Conservation (phyloP, 1,140 invertebrate species). For the Streblospio benedicti region DNA sequence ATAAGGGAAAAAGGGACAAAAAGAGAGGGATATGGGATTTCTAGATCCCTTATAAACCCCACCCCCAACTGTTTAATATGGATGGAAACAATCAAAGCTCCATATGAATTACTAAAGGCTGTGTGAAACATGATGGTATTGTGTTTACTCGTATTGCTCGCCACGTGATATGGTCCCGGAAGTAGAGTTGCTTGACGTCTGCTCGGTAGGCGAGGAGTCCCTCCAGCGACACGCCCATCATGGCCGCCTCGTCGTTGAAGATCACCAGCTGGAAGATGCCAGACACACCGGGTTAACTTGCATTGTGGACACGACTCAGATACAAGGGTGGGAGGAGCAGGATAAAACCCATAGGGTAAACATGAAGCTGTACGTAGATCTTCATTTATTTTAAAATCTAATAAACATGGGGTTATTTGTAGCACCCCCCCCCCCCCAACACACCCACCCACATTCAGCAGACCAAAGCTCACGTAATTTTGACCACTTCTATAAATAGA, state of each 20-base stretch:
- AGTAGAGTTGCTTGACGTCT: conserved; percentile 16
- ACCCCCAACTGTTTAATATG: too few relatives aligned
- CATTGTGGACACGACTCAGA: background rate
- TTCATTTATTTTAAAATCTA: background rate
- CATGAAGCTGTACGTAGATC: background rate
- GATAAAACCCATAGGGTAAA: background rate
- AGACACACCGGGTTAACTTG: background rate
- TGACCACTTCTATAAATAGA: too few relatives aligned
- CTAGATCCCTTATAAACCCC: too few relatives aligned
- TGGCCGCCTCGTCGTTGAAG: conserved; percentile 9
- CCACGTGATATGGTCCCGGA: conserved; percentile 15
- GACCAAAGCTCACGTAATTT: too few relatives aligned
- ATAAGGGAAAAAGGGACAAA: too few relatives aligned
- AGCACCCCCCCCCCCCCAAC: background rate
- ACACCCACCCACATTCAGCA: too few relatives aligned
- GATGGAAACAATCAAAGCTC: too few relatives aligned
- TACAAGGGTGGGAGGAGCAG: background rate
- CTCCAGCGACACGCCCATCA: conserved; percentile 12
- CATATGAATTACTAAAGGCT: too few relatives aligned
- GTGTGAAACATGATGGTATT: too few relatives aligned
- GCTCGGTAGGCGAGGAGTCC: conserved; percentile 15
- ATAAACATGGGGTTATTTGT: background rate
- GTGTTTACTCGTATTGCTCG: conserved; percentile 17
- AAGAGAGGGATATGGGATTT: too few relatives aligned
- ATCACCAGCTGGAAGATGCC: conserved; percentile 16